These are phyloP conservation scores for Limenitis arthemis DNA, from an alignment of 2,888 invertebrate genomes.

Conservation along the genomic window DNA sequence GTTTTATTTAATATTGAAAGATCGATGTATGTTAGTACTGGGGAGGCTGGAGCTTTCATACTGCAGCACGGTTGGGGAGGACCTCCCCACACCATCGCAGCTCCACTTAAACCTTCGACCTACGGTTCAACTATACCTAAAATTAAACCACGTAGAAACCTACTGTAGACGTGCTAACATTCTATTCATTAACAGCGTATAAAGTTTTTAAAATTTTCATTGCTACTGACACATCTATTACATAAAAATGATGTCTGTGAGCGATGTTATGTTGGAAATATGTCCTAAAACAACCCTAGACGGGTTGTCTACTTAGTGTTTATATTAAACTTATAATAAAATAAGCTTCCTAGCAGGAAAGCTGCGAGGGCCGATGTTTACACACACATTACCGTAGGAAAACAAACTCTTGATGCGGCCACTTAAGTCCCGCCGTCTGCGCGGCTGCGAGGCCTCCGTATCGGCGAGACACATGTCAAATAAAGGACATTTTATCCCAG, in stretches of 20 bases:
- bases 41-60: slow-evolving; percentile 20
- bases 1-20: slow-evolving; percentile 19
- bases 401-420: slow-evolving; percentile 49
- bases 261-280: too few relatives aligned
- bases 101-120: slow-evolving; percentile 32
- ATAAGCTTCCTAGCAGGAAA: slow-evolving; percentile 37
- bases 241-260: slow-evolving; percentile 17
- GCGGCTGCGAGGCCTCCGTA: slow-evolving; percentile 22
- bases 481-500: slow-evolving; percentile 38
- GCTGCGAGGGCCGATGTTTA: slow-evolving; percentile 43
- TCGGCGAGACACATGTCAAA: slow-evolving; percentile 43
- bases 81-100: slow-evolving; percentile 36
- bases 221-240: slow-evolving; percentile 20
- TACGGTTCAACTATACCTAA: slow-evolving; percentile 31
- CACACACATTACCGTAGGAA: slow-evolving; percentile 54
- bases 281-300: slow-evolving; percentile 10
- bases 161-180: slow-evolving; percentile 24
- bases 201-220: too few relatives aligned
- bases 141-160: slow-evolving; percentile 27
- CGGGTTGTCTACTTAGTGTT: slow-evolving; percentile 36
- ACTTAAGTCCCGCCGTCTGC: slow-evolving; percentile 36
- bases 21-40: slow-evolving; percentile 16
- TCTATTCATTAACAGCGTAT: slow-evolving; percentile 16
- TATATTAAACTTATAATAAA: slow-evolving; percentile 44
- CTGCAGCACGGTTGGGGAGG: slow-evolving; percentile 24